phyloP scores from a whole-genome alignment of 2,888 invertebrate species.

The Chaetogeoica ovagalla region DNA sequence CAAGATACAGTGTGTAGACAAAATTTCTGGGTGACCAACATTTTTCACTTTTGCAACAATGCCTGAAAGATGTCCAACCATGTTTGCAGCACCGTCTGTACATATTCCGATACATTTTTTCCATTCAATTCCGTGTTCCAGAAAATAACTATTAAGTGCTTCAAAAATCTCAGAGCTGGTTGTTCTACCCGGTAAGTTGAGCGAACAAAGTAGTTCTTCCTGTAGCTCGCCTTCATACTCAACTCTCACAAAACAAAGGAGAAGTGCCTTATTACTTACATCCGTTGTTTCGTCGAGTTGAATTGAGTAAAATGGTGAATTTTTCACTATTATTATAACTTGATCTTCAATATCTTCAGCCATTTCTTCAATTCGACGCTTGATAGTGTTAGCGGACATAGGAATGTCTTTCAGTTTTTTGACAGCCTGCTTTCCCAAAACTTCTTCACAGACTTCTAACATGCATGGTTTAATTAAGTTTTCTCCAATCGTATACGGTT shows the following conservation, averaged over 20 bases:
- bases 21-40: slow-evolving; percentile 8
- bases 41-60: slow-evolving; percentile 36
- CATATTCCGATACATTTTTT: slow-evolving; percentile 33
- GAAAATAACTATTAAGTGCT: slow-evolving; percentile 36
- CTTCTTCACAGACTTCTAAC: background rate
- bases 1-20: slow-evolving; percentile 54
- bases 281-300: slow-evolving; percentile 7
- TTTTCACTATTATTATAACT: slow-evolving; percentile 15
- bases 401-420: background rate
- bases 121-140: slow-evolving; percentile 41
- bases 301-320: slow-evolving; percentile 26
- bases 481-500: slow-evolving; percentile 33
- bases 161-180: slow-evolving; percentile 28
- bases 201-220: no score
- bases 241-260: no score
- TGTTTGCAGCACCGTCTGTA: slow-evolving; percentile 52
- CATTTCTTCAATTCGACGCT: slow-evolving; percentile 31
- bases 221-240: no score
- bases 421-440: background rate
- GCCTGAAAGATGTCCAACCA: slow-evolving; percentile 51
- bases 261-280: no score
- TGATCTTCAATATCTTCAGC: slow-evolving; percentile 40
- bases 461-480: no score
- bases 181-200: no score
- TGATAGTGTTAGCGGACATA: slow-evolving; percentile 22